phyloP scores from a whole-genome alignment of 30 jellyfish, hydroid and myxozoan genomes.

The Aurelia aurita region DNA sequence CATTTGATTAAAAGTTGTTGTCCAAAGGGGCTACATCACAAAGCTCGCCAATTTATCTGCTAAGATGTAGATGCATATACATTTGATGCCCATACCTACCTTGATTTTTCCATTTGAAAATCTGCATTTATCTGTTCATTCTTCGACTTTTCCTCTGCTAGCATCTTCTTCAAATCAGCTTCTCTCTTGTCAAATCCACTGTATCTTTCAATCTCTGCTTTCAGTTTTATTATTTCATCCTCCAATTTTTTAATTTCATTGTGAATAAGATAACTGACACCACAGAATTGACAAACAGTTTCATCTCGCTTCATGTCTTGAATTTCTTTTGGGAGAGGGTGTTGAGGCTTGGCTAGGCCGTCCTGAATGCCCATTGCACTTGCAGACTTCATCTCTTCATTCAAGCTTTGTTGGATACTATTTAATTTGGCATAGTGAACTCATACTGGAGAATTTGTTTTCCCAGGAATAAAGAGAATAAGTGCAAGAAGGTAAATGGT shows the following conservation, averaged over 20 bases:
- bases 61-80: too few relatives aligned
- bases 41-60: too few relatives aligned
- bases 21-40: too few relatives aligned
- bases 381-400: too few relatives aligned
- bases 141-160: conserved; percentile 2
- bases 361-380: background rate
- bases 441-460: too few relatives aligned
- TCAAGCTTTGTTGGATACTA: too few relatives aligned
- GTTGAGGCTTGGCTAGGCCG: conserved; percentile 70
- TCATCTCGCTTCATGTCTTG: conserved; percentile 80
- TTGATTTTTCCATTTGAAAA: background rate
- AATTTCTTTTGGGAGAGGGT: conserved; percentile 91
- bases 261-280: conserved; percentile 92
- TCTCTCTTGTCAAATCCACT: conserved; percentile 50
- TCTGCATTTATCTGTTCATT: background rate
- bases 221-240: conserved; percentile 51
- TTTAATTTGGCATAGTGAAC: too few relatives aligned
- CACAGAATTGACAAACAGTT: conserved; percentile 94
- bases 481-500: too few relatives aligned
- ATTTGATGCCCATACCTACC: background rate
- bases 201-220: conserved; percentile 53
- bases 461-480: too few relatives aligned
- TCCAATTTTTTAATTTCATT: conserved; percentile 85
- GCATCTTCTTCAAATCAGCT: background rate
- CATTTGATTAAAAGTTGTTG: too few relatives aligned